Base-by-base conservation (phyloP, 2,888 invertebrate species). In the Lysandra bellargus region DNA sequence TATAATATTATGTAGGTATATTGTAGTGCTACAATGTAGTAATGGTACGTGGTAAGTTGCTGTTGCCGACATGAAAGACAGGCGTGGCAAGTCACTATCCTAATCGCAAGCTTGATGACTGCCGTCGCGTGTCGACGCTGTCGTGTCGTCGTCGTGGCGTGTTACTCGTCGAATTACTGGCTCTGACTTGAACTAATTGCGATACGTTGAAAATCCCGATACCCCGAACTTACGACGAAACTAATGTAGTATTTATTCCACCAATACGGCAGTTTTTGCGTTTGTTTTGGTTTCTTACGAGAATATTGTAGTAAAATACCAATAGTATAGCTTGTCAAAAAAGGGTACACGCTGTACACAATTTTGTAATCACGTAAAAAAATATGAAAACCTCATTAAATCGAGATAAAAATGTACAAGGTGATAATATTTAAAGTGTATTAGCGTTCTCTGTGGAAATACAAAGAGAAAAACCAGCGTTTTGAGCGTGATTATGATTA, bases 61-160 rank as follows among this genome's bases (percentile, higher is more conserved):
- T 57, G 17, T 49, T 49, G 0, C 57, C 17, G 17, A 57, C 17
- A 17, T 17, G 57, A 0, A 57, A 57, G 57, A 53, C 53, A 61
- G n/a, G 2, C 23, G 61, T 61, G 61, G 61, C 7, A 61, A 61
- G 61, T 61, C 5, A 23, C 60, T 6, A 4, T 6, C 7, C 61
- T 17, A 23, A 61, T 7, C 61, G 61, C 23, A 23, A 61, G 57
- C 17, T 57, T 17, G 57, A n/a, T 6, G 60, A 5, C 6, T 60
- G n/a, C 2, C 60, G 61, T 23, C 33, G 64, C 23, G 64, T 64
- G 64, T 12, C 30, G 64, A 30, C 33, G 64, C 4, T 33, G 64
- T 12, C 37, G 33, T 69, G 69, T 69, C 69, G 69, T 12, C 12
- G 64, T 33, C 69, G 69, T 69, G 33, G 69, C 69, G 69, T 69